Evolutionary conservation across 1,140 invertebrate genomes (phyloP).

Genomic region (Drosophila ogumai): DNA sequence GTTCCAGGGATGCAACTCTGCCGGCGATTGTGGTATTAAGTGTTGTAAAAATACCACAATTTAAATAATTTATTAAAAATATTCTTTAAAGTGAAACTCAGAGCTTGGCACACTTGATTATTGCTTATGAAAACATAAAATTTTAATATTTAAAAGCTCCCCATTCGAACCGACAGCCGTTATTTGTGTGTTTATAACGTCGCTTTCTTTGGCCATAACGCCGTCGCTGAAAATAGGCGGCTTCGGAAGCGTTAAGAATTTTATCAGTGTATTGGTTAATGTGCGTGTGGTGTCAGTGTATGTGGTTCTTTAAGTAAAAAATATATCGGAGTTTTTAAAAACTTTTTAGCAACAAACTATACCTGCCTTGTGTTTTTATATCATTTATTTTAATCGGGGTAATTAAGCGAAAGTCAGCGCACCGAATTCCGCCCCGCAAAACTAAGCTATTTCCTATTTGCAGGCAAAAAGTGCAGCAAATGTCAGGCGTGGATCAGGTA

Average conservation of each 20-base stretch:
- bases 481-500: slow-evolving; percentile 83
- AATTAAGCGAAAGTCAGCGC: neutral
- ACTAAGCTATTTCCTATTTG: slow-evolving; percentile 39
- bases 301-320: slow-evolving; percentile 75
- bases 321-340: slow-evolving; percentile 67
- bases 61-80: neutral
- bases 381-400: slow-evolving; percentile 69
- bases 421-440: slow-evolving; percentile 3
- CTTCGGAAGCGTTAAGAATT: slow-evolving; percentile 47
- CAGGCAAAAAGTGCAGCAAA: slow-evolving; percentile 77
- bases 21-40: slow-evolving; percentile 4
- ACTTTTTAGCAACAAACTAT: slow-evolving; percentile 64
- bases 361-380: slow-evolving; percentile 73
- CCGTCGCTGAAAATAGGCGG: slow-evolving; percentile 44
- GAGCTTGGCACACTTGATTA: neutral
- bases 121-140: neutral
- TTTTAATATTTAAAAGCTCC: neutral
- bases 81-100: neutral
- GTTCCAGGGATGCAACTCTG: neutral
- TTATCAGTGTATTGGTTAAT: slow-evolving; percentile 65
- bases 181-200: slow-evolving; percentile 16
- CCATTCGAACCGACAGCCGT: slow-evolving; percentile 4
- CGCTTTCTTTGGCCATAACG: slow-evolving; percentile 20
- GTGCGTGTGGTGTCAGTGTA: slow-evolving; percentile 47
- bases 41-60: neutral